Percentiles rank a stretch among this genome's conserved stretches.
Evolutionary conservation across 2,797 vertebrate species (phyloP).

Genomic region (Cercopithecus mitis): DNA sequence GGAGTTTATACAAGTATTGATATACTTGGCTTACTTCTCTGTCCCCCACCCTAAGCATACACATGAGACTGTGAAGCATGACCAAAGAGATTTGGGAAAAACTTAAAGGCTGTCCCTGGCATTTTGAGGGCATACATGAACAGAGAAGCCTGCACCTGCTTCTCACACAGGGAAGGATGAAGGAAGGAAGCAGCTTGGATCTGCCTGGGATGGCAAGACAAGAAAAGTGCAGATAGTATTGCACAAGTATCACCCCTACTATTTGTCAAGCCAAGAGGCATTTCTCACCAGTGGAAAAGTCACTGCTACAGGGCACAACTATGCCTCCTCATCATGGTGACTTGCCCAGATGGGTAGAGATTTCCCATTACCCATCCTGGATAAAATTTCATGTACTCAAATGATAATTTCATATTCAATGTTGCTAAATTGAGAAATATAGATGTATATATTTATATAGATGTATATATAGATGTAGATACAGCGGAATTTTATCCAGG

Average conservation of each 20-base stretch:
- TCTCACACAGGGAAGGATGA: neutral
- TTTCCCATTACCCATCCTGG: too few relatives aligned
- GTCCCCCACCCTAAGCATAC: neutral
- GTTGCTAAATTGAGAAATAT: too few relatives aligned
- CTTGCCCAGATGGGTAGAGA: neutral
- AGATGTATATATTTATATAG: too few relatives aligned
- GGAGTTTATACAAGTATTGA: neutral
- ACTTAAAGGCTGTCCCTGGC: neutral
- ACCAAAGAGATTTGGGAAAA: neutral
- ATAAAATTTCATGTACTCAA: too few relatives aligned
- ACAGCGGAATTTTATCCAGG: too few relatives aligned
- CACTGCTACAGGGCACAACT: neutral
- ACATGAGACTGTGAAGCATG: neutral
- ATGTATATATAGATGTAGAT: too few relatives aligned
- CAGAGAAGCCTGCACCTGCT: neutral
- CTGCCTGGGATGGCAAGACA: neutral
- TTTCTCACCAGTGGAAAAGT: neutral
- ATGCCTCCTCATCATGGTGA: neutral
- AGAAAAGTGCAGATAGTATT: neutral
- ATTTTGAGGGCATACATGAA: neutral
- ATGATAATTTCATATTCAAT: too few relatives aligned
- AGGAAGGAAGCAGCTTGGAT: neutral
- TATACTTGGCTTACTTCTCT: neutral
- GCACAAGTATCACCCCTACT: neutral
- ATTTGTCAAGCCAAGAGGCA: neutral